phyloP scores from a whole-genome alignment of 2,113 vertebrate genomes.

The Gorilla gorilla region DNA sequence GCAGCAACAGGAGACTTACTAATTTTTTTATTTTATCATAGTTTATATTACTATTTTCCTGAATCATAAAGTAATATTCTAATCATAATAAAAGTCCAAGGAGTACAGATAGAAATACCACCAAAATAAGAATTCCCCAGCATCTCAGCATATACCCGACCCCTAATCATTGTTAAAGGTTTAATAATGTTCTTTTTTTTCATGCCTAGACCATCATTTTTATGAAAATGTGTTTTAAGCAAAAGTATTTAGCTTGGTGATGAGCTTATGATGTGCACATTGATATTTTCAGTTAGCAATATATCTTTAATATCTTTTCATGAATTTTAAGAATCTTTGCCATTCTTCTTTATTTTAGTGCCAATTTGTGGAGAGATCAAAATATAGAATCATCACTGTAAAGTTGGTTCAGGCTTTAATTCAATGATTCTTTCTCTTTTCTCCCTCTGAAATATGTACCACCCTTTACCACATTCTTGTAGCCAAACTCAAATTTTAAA shows the following conservation, averaged over 20 bases:
- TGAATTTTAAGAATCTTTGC: slow-evolving; percentile 23
- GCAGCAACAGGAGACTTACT: neutral
- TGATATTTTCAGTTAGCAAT: neutral
- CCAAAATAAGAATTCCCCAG: neutral
- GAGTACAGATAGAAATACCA: neutral
- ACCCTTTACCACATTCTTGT: neutral
- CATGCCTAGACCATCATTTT: neutral
- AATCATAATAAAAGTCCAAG: neutral
- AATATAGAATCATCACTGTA: neutral
- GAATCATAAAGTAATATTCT: neutral
- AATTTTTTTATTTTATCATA: neutral
- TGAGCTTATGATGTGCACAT: neutral
- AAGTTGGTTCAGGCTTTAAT: slow-evolving; percentile 1
- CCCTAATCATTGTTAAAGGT: neutral
- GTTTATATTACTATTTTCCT: neutral
- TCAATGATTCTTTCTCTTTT: neutral
- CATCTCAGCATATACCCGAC: neutral
- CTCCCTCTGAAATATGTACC: neutral
- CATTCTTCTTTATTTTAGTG: neutral
- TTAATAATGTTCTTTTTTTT: neutral
- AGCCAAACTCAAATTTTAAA: neutral
- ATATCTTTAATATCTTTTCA: neutral
- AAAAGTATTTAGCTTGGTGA: neutral
- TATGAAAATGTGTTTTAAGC: slow-evolving; percentile 1
- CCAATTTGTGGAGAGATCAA: neutral